Base-by-base conservation (phyloP, 35 echinoderm and acorn worm genomes). In the Acanthaster planci region DNA sequence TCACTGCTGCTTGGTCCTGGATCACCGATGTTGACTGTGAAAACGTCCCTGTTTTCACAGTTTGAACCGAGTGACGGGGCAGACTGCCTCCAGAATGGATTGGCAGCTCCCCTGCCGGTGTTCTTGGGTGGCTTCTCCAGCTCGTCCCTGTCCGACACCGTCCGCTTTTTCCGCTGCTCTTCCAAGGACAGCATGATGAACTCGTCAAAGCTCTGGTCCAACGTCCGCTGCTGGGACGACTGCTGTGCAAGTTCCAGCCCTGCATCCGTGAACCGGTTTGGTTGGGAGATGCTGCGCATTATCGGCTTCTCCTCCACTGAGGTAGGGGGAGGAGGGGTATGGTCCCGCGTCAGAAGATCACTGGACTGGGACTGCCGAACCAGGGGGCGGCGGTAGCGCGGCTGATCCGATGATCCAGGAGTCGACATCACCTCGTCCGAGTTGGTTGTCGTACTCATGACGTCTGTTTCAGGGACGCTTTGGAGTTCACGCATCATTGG, bases 131-230 rank as follows among this genome's bases (percentile, higher is more conserved):
- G 64, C 14, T 36, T 72, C 23, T 72, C 26, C 16, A 31, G 26
- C 7, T 72, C 26, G 2, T 72, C 64, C 14, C 34, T 34, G 64
- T 35, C 34, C 34, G 26, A 26, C 50, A 87, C 82, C 77, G 89
- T 78, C 47, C 93, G 60, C 76, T 78, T 78, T 77, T 90, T 90
- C 27, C 93, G 79, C 93, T 95, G 93, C 23, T 95, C 93, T 53
- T 90, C 93, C 37, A 95, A 78, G 55, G 90, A 90, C 37, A 76
- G 32, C 51, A 87, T 82, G 77, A 95, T 95, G 44, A 95, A 95
- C 84, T 95, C 93, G 77, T 95, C 93, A 80, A 95, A 95, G 51
- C 93, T 95, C 78, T 95, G 93, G 76, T 95, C 90, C 44, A 95
- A 56, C 35, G 93, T 95, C 50, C 89, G 80, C 80, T 89, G 64